Evolutionary conservation across 2,797 vertebrate genomes (phyloP), one percentile per base, ranked within the genome.

Genomic region (Hypotaenidia philippensis): DNA sequence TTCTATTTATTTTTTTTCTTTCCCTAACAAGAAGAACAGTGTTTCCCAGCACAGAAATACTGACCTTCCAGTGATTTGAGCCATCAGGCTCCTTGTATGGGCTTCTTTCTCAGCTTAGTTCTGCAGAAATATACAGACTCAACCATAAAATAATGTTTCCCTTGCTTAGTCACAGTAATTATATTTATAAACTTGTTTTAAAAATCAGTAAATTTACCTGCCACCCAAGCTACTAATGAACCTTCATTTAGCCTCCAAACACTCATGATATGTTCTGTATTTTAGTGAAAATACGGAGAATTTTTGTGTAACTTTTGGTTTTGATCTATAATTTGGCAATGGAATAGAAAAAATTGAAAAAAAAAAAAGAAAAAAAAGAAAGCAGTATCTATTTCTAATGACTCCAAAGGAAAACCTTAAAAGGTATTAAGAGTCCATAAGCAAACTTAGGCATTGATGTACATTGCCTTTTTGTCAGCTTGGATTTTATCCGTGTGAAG

Each of bases 371-470:
- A 44, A 45, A 47, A 47, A 47, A 47, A 47, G 11, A 47, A 47
- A 22, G 21, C 45, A 21, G 14, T 91, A 66, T 0, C 3, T 57
- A 4, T 78, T 77, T 69, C 13, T 29, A n/a, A 9, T 19, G 3
- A 13, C 17, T 41, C 7, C 4, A 61, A 49, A 57, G 1, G 13
- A 55, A 79, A 36, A 4, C 10, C 26, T 74, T 56, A 45, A 70
- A 78, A 63, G 34, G 13, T 15, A 36, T 1, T 14, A 72, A 36
- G 5, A 0, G 1, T 38, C 66, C 5, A 45, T 2, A 4, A 47
- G 15, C 5, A 84, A 82, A 17, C 45, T 22, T 47, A 47, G 21
- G 45, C 45, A 47, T 47, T 44, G 41, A 44, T 44, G 41, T 44
- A 18, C 18, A 44, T 44, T 44, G 41, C 41, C 19, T 19, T 18